A percentile compares a stretch with the other conserved stretches of the same genome.
Evolutionary conservation across 2,888 invertebrate species (phyloP).

Genomic region (Leptinotarsa juncta): DNA sequence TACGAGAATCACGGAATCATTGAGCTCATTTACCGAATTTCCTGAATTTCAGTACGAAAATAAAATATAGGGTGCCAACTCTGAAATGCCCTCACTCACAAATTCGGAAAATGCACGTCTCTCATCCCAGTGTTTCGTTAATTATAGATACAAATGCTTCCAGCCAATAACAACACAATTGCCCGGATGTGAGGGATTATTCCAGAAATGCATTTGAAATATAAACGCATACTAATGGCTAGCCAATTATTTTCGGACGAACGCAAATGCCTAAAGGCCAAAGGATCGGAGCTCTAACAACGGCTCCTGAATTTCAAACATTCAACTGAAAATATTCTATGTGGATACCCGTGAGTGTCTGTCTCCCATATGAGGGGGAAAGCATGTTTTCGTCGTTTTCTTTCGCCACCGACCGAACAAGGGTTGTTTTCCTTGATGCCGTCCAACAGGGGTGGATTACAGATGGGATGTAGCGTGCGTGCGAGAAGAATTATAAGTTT

Average conservation of each 20-base stretch:
- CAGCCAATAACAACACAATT: conserved; percentile 24
- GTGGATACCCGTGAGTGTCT: conserved; percentile 10
- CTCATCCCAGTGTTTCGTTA: conserved; percentile 6
- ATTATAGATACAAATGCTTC: conserved; percentile 15
- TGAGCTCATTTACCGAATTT: too few species aligned
- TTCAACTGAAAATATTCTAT: conserved; percentile 17
- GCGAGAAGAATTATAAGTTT: too few species aligned
- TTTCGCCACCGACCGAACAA: not conserved
- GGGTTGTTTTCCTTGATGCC: conserved; percentile 13
- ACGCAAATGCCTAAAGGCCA: conserved; percentile 11
- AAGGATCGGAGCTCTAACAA: conserved; percentile 11
- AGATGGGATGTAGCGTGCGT: not conserved
- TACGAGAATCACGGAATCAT: too few species aligned
- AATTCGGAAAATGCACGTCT: not conserved
- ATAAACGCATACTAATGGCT: conserved; percentile 12
- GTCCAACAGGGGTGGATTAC: not conserved
- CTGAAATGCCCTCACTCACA: not conserved
- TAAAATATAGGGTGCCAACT: not conserved
- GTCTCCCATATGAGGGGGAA: not conserved
- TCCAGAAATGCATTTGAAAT: conserved; percentile 22
- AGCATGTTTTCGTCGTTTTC: not conserved
- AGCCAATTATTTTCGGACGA: conserved; percentile 12
- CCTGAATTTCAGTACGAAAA: too few species aligned
- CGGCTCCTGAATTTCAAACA: conserved; percentile 23
- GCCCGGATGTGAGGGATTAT: conserved; percentile 6